phyloP scores from a whole-genome alignment of 2,797 vertebrate genomes.

The Sebastes cheni region DNA sequence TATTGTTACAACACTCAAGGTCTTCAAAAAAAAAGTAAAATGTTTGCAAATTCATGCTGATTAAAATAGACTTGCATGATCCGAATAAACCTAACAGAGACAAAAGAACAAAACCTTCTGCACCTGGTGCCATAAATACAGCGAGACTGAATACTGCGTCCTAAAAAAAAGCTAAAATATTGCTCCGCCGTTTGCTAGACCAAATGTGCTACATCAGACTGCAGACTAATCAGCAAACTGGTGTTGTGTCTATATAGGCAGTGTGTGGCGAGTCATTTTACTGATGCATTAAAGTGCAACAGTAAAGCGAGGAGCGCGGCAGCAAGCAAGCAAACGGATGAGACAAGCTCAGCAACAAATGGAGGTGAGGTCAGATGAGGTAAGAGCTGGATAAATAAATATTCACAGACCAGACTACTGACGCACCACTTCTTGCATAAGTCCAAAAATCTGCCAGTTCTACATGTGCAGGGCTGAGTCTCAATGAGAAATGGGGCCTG shows the following conservation, averaged over 20 bases:
- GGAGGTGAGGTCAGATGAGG: slow-evolving; percentile 76
- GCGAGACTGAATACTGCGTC: slow-evolving; percentile 11
- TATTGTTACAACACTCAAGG: slow-evolving; percentile 42
- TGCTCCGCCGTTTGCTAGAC: slow-evolving; percentile 24
- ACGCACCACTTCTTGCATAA: slow-evolving; percentile 66
- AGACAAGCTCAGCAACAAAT: slow-evolving; percentile 66
- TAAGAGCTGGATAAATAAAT: slow-evolving; percentile 75
- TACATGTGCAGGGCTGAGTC: slow-evolving; percentile 44
- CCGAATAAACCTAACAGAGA: slow-evolving; percentile 32
- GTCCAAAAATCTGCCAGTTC: slow-evolving; percentile 59
- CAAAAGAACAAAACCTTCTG: slow-evolving; percentile 22
- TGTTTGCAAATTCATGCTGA: slow-evolving; percentile 26
- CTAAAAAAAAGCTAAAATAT: slow-evolving; percentile 37
- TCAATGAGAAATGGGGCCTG: slow-evolving; percentile 33
- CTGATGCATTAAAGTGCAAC: slow-evolving; percentile 39
- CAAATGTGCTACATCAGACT: slow-evolving; percentile 27
- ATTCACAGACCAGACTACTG: slow-evolving; percentile 71
- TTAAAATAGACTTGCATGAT: slow-evolving; percentile 45
- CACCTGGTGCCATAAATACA: slow-evolving; percentile 51
- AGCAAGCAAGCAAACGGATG: slow-evolving; percentile 31
- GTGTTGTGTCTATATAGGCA: slow-evolving; percentile 21
- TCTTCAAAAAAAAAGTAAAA: slow-evolving; percentile 11
- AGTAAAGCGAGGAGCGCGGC: slow-evolving; percentile 7
- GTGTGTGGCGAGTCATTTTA: slow-evolving; percentile 32
- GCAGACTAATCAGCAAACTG: slow-evolving; percentile 44